These are phyloP conservation scores for Peromyscus attwateri DNA, from an alignment of 2,797 vertebrate species.

Conservation along the genomic window DNA sequence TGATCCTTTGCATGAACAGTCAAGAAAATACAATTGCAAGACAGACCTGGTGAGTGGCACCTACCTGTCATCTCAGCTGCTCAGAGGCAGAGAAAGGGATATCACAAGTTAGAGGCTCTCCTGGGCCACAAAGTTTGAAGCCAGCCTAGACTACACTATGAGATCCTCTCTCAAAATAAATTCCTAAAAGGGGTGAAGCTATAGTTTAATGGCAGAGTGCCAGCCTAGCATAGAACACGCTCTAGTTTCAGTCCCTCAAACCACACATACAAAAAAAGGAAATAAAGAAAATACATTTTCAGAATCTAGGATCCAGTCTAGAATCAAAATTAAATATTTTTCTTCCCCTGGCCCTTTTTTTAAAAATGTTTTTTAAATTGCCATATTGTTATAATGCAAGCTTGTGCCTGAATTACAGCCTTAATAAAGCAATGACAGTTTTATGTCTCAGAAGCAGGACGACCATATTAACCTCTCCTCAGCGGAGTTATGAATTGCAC, in stretches of 20 bases:
- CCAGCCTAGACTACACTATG: neutral
- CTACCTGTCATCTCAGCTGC: neutral
- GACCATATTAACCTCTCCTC: slow-evolving; percentile 69
- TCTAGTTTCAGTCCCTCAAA: neutral
- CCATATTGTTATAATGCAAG: slow-evolving; percentile 15
- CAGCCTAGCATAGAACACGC: neutral
- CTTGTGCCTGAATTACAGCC: neutral
- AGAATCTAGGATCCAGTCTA: neutral
- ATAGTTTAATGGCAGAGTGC: neutral
- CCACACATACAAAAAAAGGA: neutral
- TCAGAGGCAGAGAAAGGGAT: neutral
- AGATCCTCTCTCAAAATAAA: neutral
- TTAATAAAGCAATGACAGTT: slow-evolving; percentile 70
- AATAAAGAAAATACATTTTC: neutral
- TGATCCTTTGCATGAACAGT: neutral
- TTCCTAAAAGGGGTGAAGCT: neutral
- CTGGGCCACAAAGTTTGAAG: neutral
- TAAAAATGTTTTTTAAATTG: slow-evolving; percentile 21
- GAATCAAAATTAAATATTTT: slow-evolving; percentile 26
- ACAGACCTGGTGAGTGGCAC: neutral
- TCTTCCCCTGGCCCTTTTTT: neutral
- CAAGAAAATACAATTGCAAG: neutral
- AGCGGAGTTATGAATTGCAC: slow-evolving; percentile 33
- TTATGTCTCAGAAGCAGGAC: slow-evolving; percentile 50
- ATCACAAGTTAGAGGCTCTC: neutral